Evolutionary conservation across 2,113 vertebrate species (phyloP), one percentile per base, ranked within the genome.

Genomic region (Nestor notabilis): DNA sequence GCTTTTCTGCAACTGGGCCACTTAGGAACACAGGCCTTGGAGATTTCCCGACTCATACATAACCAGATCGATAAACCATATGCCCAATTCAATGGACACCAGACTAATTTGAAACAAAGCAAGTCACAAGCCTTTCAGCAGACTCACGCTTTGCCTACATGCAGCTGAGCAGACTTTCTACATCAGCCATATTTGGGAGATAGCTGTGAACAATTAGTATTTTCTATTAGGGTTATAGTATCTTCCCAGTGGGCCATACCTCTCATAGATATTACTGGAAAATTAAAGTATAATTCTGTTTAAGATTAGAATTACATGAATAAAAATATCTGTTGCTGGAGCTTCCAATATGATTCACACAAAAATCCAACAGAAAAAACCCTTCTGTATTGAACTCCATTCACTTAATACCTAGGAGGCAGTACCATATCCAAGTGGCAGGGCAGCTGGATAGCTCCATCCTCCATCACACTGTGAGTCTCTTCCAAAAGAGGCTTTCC

Each of bases 21-120:
- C 3, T 8, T 46, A 69, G 23, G 68, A 92, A 46, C 79, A 90
- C 28, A 86, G 49, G 93, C 76, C 14, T 58, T 41, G n/a, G 83
- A 95, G 37, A 23, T 70, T 58, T 95, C 55, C 93, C 83, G 46
- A 33, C 80, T 96, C 76, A 61, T 92, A 81, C 6, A 60, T 90
- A 90, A 96, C n/a, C 75, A 61, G 28, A 81, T 92, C 82, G 39
- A 96, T 88, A 96, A 91, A 66, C 63, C 75, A 55, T 75, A 61
- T 88, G 68, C 33, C 90, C 53, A 58, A 17, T 52, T 78, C 75
- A 60, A 50, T 75, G 71, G 68, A 74, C n/a, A 27, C 23, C 83
- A 86, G 35, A 49, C 39, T 86, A 5, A 90, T 94, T 88, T 92
- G 88, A 93, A 96, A 63, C 86, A 78, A 74, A 90, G 31, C 65